Evolutionary conservation across 2,888 invertebrate genomes (phyloP).

Genomic region (Falcaria lacertinaria): DNA sequence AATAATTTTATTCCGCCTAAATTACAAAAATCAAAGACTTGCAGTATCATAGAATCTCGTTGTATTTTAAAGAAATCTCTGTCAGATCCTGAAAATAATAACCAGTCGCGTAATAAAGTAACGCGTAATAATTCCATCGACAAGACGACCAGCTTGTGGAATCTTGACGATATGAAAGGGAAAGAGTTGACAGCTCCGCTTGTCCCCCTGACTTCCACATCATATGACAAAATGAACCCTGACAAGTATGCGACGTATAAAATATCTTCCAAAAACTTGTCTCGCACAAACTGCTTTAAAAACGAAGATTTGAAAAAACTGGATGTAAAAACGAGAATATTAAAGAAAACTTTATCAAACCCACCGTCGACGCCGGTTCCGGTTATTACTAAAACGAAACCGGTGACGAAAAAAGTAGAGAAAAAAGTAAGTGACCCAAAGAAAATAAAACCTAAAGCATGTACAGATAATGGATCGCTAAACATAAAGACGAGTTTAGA

Average conservation of each 20-base stretch:
- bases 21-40: conserved; percentile 85
- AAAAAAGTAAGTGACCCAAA: conserved; percentile 64
- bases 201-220: conserved; percentile 51
- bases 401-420: conserved; percentile 59
- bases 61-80: conserved; percentile 82
- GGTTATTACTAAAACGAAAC: conserved; percentile 68
- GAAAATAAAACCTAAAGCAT: conserved; percentile 64
- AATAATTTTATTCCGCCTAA: conserved; percentile 71
- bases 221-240: conserved; percentile 62
- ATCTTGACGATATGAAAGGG: conserved; percentile 78
- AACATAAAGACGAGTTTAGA: conserved; percentile 57
- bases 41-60: conserved; percentile 84
- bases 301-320: conserved; percentile 71
- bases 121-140: conserved; percentile 71
- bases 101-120: conserved; percentile 54
- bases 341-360: conserved; percentile 76
- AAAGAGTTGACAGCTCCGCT: conserved; percentile 68
- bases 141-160: conserved; percentile 80
- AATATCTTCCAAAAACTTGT: conserved; percentile 63
- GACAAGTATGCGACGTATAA: conserved; percentile 77
- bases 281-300: conserved; percentile 62
- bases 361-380: conserved; percentile 74
- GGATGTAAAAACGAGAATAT: conserved; percentile 76
- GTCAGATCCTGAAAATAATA: conserved; percentile 64
- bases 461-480: conserved; percentile 59